These are phyloP conservation scores for Plebejus argus DNA, from an alignment of 2,888 invertebrate species.

Conservation along the genomic window DNA sequence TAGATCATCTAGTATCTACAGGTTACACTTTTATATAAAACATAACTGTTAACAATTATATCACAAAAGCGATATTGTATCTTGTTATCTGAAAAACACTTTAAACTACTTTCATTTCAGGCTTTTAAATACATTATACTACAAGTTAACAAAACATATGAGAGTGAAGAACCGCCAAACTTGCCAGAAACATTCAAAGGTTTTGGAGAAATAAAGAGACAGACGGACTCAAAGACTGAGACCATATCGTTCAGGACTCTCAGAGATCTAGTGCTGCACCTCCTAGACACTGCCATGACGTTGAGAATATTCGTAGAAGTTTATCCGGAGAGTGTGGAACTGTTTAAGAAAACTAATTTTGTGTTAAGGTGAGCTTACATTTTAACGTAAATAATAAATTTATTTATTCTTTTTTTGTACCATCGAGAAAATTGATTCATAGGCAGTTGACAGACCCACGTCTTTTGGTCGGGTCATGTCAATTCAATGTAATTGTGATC, in stretches of 20 bases:
- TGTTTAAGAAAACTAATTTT: conserved; percentile 81
- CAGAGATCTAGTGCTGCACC: conserved; percentile 85
- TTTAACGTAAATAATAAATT: not conserved
- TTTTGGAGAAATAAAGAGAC: conserved; percentile 66
- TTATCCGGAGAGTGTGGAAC: conserved; percentile 78
- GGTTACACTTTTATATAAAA: too few species aligned
- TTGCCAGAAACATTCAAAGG: conserved; percentile 74
- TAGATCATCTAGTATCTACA: too few species aligned
- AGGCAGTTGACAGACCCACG: too few species aligned
- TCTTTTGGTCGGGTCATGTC: too few species aligned
- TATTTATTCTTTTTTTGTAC: too few species aligned
- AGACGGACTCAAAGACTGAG: conserved; percentile 54
- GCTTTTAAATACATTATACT: conserved; percentile 75
- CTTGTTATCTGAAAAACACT: not conserved
- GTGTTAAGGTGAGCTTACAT: conserved; percentile 70
- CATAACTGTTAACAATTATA: too few species aligned
- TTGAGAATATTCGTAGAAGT: conserved; percentile 85
- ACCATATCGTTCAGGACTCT: conserved; percentile 72
- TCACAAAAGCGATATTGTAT: not conserved
- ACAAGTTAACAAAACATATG: conserved; percentile 76
- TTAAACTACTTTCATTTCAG: conserved; percentile 47
- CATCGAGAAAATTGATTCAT: too few species aligned
- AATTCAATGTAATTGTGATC: too few species aligned
- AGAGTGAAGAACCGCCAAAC: conserved; percentile 67
- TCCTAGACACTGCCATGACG: conserved; percentile 86